Conservation (phyloP, 30 jellyfish, hydroid and myxozoan genomes). For the Cassiopea xamachana region DNA sequence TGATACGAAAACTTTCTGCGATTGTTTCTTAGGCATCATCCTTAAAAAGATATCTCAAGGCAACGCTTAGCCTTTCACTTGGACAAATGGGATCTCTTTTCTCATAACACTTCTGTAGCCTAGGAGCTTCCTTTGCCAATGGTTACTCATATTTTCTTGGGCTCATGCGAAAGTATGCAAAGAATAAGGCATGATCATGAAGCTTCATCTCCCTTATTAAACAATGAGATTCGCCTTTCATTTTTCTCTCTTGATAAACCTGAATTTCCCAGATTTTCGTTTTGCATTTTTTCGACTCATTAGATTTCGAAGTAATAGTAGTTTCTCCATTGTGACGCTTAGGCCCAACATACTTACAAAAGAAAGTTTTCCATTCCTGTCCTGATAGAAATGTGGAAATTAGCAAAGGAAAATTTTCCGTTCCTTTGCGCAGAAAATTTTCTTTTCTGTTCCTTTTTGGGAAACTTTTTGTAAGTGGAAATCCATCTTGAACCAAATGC, state of each 20-base stretch:
- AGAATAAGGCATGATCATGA: background rate
- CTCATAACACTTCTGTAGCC: background rate
- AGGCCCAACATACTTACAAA: background rate
- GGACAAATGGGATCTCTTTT: background rate
- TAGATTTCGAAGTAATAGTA: background rate
- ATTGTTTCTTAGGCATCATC: background rate
- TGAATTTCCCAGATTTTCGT: background rate
- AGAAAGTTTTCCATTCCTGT: slow-evolving; percentile 2
- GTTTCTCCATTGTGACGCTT: slow-evolving; percentile 1
- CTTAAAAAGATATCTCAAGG: background rate
- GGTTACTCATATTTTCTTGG: background rate
- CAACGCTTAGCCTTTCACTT: background rate
- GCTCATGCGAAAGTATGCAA: slow-evolving; percentile 1
- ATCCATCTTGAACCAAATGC: background rate
- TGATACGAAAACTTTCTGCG: background rate
- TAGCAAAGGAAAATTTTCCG: background rate
- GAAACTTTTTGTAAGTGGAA: slow-evolving; percentile 38
- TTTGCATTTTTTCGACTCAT: background rate
- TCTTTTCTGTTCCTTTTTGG: slow-evolving; percentile 42
- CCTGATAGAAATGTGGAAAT: slow-evolving; percentile 10
- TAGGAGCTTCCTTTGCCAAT: background rate
- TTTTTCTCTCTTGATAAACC: background rate
- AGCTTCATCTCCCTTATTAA: background rate
- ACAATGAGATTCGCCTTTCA: background rate
- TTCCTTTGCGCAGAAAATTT: slow-evolving; percentile 1